phyloP scores from a whole-genome alignment of 1,140 invertebrate genomes.

The Prorops nasuta region DNA sequence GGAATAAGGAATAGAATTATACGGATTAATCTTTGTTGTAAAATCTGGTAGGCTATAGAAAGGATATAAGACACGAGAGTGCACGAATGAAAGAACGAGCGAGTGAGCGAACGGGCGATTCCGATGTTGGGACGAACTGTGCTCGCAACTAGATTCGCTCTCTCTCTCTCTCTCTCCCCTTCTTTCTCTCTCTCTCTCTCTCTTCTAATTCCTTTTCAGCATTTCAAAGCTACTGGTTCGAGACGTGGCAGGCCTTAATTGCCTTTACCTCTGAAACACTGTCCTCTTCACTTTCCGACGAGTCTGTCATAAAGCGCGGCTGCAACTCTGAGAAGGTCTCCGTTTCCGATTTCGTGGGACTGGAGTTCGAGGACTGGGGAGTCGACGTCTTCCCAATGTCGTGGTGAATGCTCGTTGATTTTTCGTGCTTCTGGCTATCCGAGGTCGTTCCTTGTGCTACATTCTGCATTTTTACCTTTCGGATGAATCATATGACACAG shows the following conservation, averaged over 20 bases:
- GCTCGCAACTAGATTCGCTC: too few relatives aligned
- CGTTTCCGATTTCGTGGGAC: slow-evolving; percentile 74
- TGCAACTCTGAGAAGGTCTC: slow-evolving; percentile 73
- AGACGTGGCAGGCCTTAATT: slow-evolving; percentile 15
- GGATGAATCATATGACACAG: slow-evolving; percentile 64
- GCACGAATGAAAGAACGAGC: too few relatives aligned
- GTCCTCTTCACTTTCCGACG: slow-evolving; percentile 89
- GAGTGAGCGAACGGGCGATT: too few relatives aligned
- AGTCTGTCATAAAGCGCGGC: slow-evolving; percentile 82
- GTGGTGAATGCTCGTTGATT: slow-evolving; percentile 58
- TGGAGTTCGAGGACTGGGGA: slow-evolving; percentile 64
- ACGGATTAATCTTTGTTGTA: too few relatives aligned
- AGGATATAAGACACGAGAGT: slow-evolving; percentile 3
- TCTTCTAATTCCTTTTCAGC: slow-evolving; percentile 1
- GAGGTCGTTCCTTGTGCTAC: slow-evolving; percentile 71
- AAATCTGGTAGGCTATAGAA: too few relatives aligned
- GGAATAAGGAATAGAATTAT: too few relatives aligned
- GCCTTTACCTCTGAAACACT: slow-evolving; percentile 83
- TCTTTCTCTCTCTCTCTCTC: slow-evolving; percentile 4
- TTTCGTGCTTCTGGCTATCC: slow-evolving; percentile 77
- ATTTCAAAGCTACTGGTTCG: slow-evolving; percentile 4
- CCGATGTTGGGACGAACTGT: too few relatives aligned
- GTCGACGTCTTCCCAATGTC: slow-evolving; percentile 64
- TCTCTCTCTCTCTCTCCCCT: slow-evolving; percentile 10
- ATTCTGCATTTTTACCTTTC: slow-evolving; percentile 84